Evolutionary conservation across 64 coral and sea anemone genomes (phyloP).

Genomic region (Montipora sp.): DNA sequence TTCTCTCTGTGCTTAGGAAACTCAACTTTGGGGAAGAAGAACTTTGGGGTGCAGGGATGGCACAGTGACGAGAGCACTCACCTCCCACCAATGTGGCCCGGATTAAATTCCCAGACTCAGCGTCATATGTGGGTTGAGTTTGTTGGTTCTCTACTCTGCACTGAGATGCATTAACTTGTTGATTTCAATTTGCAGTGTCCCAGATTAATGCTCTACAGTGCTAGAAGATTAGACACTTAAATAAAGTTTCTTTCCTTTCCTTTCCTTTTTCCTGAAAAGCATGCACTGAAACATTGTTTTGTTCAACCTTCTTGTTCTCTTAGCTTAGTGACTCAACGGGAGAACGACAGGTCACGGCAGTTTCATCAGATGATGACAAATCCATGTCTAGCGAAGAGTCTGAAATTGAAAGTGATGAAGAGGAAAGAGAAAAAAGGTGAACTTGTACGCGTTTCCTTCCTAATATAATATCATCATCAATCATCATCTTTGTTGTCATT

Average conservation of each 20-base stretch:
- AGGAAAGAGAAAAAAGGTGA: constrained; percentile 80
- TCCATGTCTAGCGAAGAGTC: constrained; percentile 7
- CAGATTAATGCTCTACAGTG: too few species aligned
- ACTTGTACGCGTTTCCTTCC: not conserved
- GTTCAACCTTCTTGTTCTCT: not conserved
- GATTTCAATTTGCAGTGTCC: too few species aligned
- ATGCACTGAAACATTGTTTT: not conserved
- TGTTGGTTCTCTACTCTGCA: too few species aligned
- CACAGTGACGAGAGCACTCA: too few species aligned
- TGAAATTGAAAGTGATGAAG: constrained; percentile 94
- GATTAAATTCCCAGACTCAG: too few species aligned
- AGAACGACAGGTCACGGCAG: not conserved
- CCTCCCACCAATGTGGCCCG: too few species aligned
- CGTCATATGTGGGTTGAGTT: too few species aligned
- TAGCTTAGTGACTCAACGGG: constrained; percentile 25
- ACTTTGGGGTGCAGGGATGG: too few species aligned
- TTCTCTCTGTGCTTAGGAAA: not conserved
- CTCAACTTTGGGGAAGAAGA: not conserved
- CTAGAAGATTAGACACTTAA: too few species aligned
- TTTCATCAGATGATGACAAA: constrained; percentile 26
- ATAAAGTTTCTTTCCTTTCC: too few species aligned
- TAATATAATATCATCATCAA: not conserved
- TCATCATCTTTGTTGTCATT: not conserved
- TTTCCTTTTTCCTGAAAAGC: too few species aligned
- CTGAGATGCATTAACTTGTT: too few species aligned